A percentile compares a stretch with the other conserved stretches of the same genome.
phyloP scores from a whole-genome alignment of 2,888 invertebrate genomes.

The Autographa pulchrina region DNA sequence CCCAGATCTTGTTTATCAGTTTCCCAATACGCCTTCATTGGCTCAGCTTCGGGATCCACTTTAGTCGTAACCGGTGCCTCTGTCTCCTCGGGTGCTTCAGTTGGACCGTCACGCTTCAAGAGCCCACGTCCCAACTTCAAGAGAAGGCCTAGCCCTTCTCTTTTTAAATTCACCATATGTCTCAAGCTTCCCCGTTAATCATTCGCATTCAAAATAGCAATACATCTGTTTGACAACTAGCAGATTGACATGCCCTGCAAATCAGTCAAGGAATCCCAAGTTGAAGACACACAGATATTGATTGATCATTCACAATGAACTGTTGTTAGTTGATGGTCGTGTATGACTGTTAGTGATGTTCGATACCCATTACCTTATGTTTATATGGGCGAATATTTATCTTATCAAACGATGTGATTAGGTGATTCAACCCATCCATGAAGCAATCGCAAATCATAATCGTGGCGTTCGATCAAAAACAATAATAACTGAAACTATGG shows the following conservation, averaged over 20 bases:
- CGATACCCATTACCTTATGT: slow-evolving; percentile 71
- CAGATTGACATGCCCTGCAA: slow-evolving; percentile 87
- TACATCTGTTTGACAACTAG: slow-evolving; percentile 81
- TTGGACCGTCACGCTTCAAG: slow-evolving; percentile 70
- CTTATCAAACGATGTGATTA: slow-evolving; percentile 78
- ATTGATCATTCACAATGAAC: slow-evolving; percentile 77
- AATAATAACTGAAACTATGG: slow-evolving; percentile 43
- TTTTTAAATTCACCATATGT: slow-evolving; percentile 85
- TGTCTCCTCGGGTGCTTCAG: slow-evolving; percentile 68
- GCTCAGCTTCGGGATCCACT: slow-evolving; percentile 69
- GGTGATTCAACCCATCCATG: slow-evolving; percentile 76
- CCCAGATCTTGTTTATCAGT: slow-evolving; percentile 76
- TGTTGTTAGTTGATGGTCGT: slow-evolving; percentile 73
- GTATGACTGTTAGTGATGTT: slow-evolving; percentile 73
- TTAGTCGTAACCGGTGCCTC: slow-evolving; percentile 55
- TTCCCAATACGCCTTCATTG: slow-evolving; percentile 87
- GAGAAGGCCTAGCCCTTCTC: slow-evolving; percentile 86
- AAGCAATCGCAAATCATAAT: slow-evolving; percentile 71
- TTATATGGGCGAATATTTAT: slow-evolving; percentile 72
- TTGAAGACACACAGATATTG: slow-evolving; percentile 89
- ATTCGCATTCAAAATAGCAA: slow-evolving; percentile 80
- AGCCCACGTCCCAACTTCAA: slow-evolving; percentile 75
- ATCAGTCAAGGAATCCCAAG: slow-evolving; percentile 87
- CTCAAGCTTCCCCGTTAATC: slow-evolving; percentile 74
- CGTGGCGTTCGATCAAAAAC: slow-evolving; percentile 62